Percentiles rank a stretch among this genome's conserved stretches.
Evolutionary conservation across 2,797 vertebrate genomes (phyloP).

Genomic region (Enteromius argenteus): DNA sequence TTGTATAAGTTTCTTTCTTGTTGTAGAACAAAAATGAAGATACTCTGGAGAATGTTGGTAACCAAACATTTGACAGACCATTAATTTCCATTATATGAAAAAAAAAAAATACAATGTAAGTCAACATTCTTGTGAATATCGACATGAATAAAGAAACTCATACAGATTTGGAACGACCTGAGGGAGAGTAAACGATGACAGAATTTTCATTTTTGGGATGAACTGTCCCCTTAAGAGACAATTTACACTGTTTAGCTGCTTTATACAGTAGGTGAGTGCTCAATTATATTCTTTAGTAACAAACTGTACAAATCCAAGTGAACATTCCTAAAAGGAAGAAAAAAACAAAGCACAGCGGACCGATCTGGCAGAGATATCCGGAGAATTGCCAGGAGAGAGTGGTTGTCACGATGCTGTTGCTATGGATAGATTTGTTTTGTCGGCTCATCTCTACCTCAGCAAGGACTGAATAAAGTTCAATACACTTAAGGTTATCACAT

Average conservation of each 20-base stretch:
- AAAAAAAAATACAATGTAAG: not conserved
- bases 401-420: constrained; percentile 73
- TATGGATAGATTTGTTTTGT: constrained; percentile 72
- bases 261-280: constrained; percentile 60
- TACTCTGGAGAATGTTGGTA: too few species aligned
- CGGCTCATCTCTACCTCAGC: constrained; percentile 78
- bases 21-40: not conserved
- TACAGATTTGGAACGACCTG: not conserved
- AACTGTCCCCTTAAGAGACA: not conserved
- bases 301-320: constrained; percentile 74
- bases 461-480: constrained; percentile 34
- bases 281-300: constrained; percentile 75
- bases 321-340: constrained; percentile 80
- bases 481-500: constrained; percentile 46
- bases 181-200: not conserved
- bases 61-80: not conserved
- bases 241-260: not conserved
- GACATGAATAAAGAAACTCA: not conserved
- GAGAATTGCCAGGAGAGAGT: constrained; percentile 77
- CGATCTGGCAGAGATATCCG: constrained; percentile 78
- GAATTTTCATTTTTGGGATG: not conserved
- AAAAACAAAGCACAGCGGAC: constrained; percentile 68
- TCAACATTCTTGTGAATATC: not conserved
- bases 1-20: not conserved
- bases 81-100: not conserved